Conservation (phyloP, 2,113 vertebrate species). For the Motacilla alba region DNA sequence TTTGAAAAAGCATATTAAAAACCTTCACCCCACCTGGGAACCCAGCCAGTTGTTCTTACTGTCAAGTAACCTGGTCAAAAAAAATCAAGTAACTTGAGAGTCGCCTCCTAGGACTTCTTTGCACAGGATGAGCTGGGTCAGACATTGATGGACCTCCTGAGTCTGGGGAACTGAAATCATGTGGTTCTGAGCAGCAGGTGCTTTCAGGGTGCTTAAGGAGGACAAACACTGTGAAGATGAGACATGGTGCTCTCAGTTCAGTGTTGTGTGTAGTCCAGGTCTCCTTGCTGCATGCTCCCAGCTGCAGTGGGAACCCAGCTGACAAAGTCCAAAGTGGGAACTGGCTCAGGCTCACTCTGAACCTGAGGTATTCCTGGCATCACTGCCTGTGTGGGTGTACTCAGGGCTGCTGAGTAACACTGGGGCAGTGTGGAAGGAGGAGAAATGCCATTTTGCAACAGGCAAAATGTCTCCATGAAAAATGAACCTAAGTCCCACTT, state of each 20-base stretch:
- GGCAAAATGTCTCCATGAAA: not conserved
- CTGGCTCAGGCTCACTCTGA: not conserved
- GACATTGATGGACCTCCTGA: accelerated
- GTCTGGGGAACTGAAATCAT: not conserved
- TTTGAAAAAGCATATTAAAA: not conserved
- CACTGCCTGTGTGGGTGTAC: accelerated
- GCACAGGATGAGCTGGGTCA: not conserved
- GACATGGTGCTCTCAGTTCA: not conserved
- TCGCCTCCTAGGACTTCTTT: not conserved
- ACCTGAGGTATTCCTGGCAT: not conserved
- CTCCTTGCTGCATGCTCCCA: not conserved
- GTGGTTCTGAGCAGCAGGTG: not conserved
- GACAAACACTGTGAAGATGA: not conserved
- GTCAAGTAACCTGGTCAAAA: not conserved
- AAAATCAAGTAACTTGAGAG: not conserved
- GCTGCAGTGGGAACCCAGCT: not conserved
- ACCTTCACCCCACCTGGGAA: not conserved
- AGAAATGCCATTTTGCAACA: not conserved
- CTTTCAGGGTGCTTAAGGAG: not conserved
- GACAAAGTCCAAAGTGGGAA: not conserved
- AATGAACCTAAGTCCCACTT: not conserved
- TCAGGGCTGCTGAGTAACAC: too few species aligned
- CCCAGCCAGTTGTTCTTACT: not conserved
- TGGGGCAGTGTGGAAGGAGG: not conserved
- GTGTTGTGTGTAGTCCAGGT: accelerated